These are phyloP conservation scores for Daboia siamensis DNA, from an alignment of 2,113 vertebrate genomes.

Conservation along the genomic window DNA sequence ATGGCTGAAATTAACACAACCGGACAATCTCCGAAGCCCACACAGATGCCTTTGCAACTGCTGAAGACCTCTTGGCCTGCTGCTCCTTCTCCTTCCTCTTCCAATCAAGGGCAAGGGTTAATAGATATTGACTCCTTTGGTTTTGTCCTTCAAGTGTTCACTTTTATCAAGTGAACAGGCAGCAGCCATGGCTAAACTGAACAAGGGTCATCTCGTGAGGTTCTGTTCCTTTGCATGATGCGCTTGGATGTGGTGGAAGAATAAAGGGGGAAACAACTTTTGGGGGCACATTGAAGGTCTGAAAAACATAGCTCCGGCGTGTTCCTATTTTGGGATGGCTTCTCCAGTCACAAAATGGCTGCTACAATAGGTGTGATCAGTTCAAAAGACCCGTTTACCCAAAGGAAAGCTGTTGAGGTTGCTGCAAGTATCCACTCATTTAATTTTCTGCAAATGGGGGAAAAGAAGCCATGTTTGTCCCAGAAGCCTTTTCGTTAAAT, in stretches of 20 bases:
- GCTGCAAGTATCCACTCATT: not conserved
- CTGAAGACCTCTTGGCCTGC: not conserved
- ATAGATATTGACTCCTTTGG: not conserved
- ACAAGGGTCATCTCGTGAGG: not conserved
- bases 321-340: not conserved
- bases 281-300: not conserved
- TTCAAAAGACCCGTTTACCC: not conserved
- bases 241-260: not conserved
- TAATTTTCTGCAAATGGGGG: not conserved
- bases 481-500: not conserved
- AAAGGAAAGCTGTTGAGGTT: not conserved
- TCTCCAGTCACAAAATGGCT: not conserved
- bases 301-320: not conserved
- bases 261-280: not conserved
- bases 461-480: accelerated
- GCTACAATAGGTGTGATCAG: not conserved
- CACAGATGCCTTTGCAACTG: not conserved
- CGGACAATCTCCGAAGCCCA: not conserved
- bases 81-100: not conserved
- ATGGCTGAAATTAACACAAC: not conserved
- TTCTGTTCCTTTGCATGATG: not conserved
- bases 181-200: not conserved
- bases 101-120: not conserved
- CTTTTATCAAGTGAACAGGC: not conserved
- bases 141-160: not conserved